phyloP scores from a whole-genome alignment of 2,797 vertebrate species.

The Potorous gilbertii region DNA sequence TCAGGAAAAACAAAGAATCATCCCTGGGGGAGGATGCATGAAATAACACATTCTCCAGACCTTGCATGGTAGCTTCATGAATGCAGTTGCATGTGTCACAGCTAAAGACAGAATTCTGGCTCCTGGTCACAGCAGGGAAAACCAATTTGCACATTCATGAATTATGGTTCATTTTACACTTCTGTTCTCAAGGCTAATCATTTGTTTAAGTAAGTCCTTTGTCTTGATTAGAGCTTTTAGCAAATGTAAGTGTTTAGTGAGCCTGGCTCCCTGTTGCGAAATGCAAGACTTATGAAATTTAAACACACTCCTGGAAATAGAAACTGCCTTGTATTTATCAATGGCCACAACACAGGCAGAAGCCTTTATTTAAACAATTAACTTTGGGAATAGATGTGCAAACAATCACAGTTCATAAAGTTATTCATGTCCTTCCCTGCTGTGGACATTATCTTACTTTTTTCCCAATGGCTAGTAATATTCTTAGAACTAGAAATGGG shows the following conservation, averaged over 20 bases:
- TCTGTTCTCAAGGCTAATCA: slow-evolving; percentile 7
- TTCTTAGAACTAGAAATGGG: background rate
- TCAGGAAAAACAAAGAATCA: background rate
- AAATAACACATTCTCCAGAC: background rate
- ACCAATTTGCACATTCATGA: background rate
- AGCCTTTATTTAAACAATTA: slow-evolving; percentile 2
- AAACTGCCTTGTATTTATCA: background rate
- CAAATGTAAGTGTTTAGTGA: slow-evolving; percentile 4
- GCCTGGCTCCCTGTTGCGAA: background rate
- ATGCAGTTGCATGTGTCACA: background rate
- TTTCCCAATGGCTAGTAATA: background rate
- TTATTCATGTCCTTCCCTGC: background rate
- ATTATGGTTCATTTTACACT: slow-evolving; percentile 5
- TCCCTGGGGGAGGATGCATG: background rate
- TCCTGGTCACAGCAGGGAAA: slow-evolving; percentile 2
- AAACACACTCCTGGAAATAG: slow-evolving; percentile 2
- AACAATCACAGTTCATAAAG: background rate
- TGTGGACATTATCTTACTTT: background rate
- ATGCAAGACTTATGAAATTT: slow-evolving; percentile 8
- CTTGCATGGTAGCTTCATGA: background rate
- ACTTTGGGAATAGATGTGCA: slow-evolving; percentile 4
- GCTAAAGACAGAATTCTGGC: background rate
- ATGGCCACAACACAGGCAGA: background rate
- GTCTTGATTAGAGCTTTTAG: slow-evolving; percentile 4
- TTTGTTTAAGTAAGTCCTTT: slow-evolving; percentile 3